Evolutionary conservation across 1,140 invertebrate genomes (phyloP).

Genomic region (Apocrypta bakeri): DNA sequence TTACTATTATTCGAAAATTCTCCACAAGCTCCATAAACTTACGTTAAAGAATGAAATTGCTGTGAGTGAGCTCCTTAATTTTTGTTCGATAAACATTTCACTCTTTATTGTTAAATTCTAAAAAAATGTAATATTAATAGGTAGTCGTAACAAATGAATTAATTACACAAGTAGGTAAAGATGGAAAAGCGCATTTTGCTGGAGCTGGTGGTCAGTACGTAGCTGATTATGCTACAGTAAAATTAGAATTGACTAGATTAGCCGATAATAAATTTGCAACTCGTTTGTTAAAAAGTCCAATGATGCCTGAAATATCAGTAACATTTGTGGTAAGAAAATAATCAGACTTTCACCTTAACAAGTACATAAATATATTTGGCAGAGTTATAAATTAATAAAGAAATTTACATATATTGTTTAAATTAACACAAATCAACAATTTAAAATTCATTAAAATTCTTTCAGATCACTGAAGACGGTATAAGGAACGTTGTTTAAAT

Average conservation of each 20-base stretch:
- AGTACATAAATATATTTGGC: conserved; percentile 11
- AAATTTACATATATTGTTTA: background rate
- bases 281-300: conserved; percentile 60
- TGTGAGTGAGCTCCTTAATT: conserved; percentile 52
- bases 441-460: conserved; percentile 47
- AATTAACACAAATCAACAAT: conserved; percentile 13
- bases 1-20: conserved; percentile 59
- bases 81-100: background rate
- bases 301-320: conserved; percentile 55
- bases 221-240: conserved; percentile 59
- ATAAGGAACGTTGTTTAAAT: conserved; percentile 71
- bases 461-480: conserved; percentile 73
- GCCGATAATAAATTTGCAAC: conserved; percentile 59
- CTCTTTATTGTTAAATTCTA: background rate
- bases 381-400: background rate
- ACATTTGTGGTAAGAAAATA: conserved; percentile 58
- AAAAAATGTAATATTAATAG: conserved; percentile 51
- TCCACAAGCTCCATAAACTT: conserved; percentile 59
- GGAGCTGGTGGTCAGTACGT: conserved; percentile 62
- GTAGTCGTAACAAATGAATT: conserved; percentile 64
- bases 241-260: conserved; percentile 57
- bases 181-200: conserved; percentile 56
- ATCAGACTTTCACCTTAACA: background rate
- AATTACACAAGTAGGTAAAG: conserved; percentile 57
- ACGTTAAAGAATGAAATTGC: conserved; percentile 53